Base-by-base conservation (phyloP, 2,797 vertebrate species). In the Pempheris klunzingeri region DNA sequence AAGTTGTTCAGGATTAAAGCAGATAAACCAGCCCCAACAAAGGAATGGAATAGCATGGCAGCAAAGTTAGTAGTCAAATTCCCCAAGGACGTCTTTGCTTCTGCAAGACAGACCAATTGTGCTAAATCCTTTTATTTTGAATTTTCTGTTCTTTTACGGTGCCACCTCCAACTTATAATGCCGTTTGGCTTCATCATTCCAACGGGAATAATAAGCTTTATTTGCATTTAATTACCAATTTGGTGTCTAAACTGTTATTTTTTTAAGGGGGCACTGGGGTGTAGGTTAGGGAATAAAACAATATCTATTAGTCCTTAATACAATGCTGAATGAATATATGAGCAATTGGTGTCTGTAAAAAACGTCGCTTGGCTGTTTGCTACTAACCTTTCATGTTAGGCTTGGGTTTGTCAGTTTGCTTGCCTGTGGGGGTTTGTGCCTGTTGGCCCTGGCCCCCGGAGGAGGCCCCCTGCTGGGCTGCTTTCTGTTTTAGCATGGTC, bases 361-460 rank as follows among this genome's bases (percentile, higher is more conserved):
- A 98, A 99, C 97, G 98, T 99, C 98, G 95, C 97, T 99, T 98
- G 97, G 98, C 95, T 98, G 97, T 98, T 99, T 97, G 97, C 97
- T 98, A 99, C 98, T 99, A 98, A 99, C 98, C 98, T 99, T 99
- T 99, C 97, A 99, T 97, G 97, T 99, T 99, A 99, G 97, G 98
- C 97, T 99, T 99, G 98, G 98, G 97, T 99, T 99, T 99, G 97
- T 99, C 98, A 98, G 97, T 99, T 99, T 99, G 98, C 98, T 99
- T 99, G 98, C 98, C 98, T 99, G 98, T 99, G 96, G 98, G 98
- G 96, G 97, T 99, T 97, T 99, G 97, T 96, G 97, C 98, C 96
- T 97, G 98, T 88, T 97, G 98, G 94, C 97, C 97, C 94, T 99
- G 98, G 95, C 97, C 97, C 97, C 98, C 99, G 91, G 98, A 97